Percentiles rank a stretch among this genome's conserved stretches.
These are phyloP conservation scores for Noctua comes DNA, from an alignment of 2,888 invertebrate genomes.

Conservation along the genomic window DNA sequence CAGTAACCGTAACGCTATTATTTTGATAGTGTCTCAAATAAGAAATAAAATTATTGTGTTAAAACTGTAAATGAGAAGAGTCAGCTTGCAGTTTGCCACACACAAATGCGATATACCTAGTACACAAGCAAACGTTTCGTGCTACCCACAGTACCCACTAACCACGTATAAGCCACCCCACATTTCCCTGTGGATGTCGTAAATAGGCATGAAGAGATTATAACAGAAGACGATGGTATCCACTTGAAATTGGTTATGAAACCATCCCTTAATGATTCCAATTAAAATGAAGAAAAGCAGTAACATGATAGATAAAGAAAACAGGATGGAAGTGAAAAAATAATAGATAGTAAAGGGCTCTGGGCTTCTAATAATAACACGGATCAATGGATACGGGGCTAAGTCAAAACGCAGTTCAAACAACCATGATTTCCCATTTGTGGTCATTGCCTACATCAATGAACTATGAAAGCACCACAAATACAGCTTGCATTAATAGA, in stretches of 20 bases:
- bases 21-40: neutral
- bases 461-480: neutral
- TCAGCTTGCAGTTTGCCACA: too few species aligned
- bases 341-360: neutral
- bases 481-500: neutral
- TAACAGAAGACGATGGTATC: constrained; percentile 1
- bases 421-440: neutral
- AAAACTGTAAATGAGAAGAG: neutral
- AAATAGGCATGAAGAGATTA: constrained; percentile 35
- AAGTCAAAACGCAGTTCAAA: neutral
- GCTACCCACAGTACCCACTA: neutral
- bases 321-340: neutral
- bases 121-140: neutral
- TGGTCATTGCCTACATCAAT: neutral
- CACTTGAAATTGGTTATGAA: constrained; percentile 17
- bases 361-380: neutral
- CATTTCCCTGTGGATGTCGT: constrained; percentile 30
- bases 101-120: neutral
- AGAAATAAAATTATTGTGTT: neutral
- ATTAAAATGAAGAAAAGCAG: neutral
- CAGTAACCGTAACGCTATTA: neutral
- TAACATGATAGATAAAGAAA: neutral
- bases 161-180: constrained; percentile 22
- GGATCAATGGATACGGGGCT: neutral
- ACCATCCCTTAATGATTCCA: neutral